Conservation (phyloP, 2,888 invertebrate genomes). For the Melipona beecheii region DNA sequence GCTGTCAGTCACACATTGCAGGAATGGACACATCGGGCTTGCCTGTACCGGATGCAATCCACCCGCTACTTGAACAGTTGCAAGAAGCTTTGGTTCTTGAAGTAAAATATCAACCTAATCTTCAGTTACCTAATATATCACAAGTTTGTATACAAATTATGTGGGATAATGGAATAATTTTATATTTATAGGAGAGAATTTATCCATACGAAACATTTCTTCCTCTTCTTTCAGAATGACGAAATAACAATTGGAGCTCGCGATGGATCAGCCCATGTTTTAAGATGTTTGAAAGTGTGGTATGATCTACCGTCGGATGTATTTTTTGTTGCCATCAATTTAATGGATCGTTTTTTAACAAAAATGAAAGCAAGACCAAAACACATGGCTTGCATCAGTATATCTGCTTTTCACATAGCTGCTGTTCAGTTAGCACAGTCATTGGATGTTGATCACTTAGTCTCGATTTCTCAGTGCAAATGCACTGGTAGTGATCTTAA, state of each 20-base stretch:
- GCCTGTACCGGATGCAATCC: constrained; percentile 84
- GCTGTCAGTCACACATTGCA: constrained; percentile 79
- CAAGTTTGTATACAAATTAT: constrained; percentile 85
- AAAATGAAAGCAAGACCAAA: constrained; percentile 93
- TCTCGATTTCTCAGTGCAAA: constrained; percentile 89
- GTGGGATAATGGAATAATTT: neutral
- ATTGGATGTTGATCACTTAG: constrained; percentile 88
- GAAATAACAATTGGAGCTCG: constrained; percentile 91
- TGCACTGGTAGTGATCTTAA: constrained; percentile 93
- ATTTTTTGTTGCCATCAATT: constrained; percentile 91
- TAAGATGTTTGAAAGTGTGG: constrained; percentile 93
- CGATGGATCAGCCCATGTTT: constrained; percentile 92
- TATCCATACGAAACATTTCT: neutral
- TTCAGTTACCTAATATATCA: constrained; percentile 87
- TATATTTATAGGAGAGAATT: neutral
- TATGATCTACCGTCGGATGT: constrained; percentile 92
- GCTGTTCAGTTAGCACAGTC: constrained; percentile 88
- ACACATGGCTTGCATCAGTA: constrained; percentile 94
- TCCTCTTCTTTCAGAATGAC: constrained; percentile 84
- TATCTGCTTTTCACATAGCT: constrained; percentile 94
- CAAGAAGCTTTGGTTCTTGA: constrained; percentile 89
- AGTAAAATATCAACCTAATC: constrained; percentile 89
- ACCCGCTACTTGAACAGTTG: constrained; percentile 84
- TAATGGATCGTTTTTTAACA: constrained; percentile 92
- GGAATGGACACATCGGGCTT: constrained; percentile 84